phyloP scores from a whole-genome alignment of 2,113 vertebrate species.

The Cheilinus undulatus region DNA sequence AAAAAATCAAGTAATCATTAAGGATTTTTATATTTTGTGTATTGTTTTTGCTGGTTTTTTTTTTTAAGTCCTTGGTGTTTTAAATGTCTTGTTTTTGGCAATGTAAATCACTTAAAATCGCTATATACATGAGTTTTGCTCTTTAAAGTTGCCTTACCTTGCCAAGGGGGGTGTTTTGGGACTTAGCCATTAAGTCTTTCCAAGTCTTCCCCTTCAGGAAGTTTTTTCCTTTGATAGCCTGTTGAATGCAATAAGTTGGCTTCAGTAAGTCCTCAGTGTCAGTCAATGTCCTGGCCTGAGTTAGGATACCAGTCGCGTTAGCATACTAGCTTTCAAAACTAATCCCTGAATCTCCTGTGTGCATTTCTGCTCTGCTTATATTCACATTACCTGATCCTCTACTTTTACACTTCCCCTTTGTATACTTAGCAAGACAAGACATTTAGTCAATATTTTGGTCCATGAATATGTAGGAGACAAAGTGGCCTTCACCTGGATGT shows the following conservation, averaged over 20 bases:
- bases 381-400: slow-evolving; percentile 58
- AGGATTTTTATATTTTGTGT: no score
- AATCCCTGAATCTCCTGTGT: slow-evolving; percentile 74
- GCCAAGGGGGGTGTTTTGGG: no score
- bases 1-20: no score
- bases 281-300: slow-evolving; percentile 27
- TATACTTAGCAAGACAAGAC: slow-evolving; percentile 70
- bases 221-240: slow-evolving; percentile 9
- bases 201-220: slow-evolving; percentile 16
- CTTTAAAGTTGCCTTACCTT: no score
- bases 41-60: no score
- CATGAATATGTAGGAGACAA: slow-evolving; percentile 79
- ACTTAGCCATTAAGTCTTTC: slow-evolving; percentile 44
- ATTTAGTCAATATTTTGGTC: slow-evolving; percentile 73
- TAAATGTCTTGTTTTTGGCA: no score
- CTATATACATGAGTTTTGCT: no score
- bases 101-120: no score
- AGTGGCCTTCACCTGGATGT: slow-evolving; percentile 72
- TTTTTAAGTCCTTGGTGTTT: no score
- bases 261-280: slow-evolving; percentile 49
- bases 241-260: slow-evolving; percentile 30
- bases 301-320: slow-evolving; percentile 25
- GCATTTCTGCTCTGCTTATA: slow-evolving; percentile 73
- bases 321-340: slow-evolving; percentile 46
- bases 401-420: slow-evolving; percentile 52